Percentiles rank a stretch among this genome's conserved stretches.
phyloP scores from a whole-genome alignment of 92 coral and sea anemone genomes.

The Desmophyllum pertusum region DNA sequence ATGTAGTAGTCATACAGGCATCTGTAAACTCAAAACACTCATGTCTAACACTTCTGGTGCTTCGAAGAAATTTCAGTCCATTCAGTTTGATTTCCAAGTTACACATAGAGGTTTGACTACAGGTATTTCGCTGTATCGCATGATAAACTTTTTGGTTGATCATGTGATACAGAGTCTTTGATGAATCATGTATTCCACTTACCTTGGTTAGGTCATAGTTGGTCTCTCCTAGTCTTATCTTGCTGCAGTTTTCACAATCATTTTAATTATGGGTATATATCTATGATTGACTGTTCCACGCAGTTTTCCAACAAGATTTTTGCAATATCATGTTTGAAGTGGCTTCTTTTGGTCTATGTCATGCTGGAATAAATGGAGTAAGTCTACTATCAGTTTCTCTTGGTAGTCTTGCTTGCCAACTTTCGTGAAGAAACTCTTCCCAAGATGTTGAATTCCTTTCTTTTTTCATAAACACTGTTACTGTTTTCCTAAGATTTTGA shows the following conservation, averaged over 20 bases:
- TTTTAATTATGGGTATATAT: constrained; percentile 1
- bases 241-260: constrained; percentile 14
- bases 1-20: too few relatives aligned
- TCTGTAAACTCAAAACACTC: too few relatives aligned
- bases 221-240: constrained; percentile 10
- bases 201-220: background rate
- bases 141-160: too few relatives aligned
- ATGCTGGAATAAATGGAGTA: background rate
- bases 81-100: too few relatives aligned
- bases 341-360: constrained; percentile 23
- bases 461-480: too few relatives aligned
- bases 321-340: background rate
- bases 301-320: constrained; percentile 25
- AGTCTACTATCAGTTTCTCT: constrained; percentile 30
- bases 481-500: background rate
- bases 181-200: too few relatives aligned
- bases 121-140: too few relatives aligned
- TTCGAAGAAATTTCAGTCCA: too few relatives aligned
- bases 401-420: constrained; percentile 22
- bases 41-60: too few relatives aligned
- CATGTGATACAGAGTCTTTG: too few relatives aligned
- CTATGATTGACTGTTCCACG: background rate
- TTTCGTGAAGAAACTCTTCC: constrained; percentile 9
- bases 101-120: too few relatives aligned
- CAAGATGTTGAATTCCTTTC: background rate